Conservation (phyloP, 1,140 invertebrate genomes). For the Pogonomyrmex barbatus region DNA sequence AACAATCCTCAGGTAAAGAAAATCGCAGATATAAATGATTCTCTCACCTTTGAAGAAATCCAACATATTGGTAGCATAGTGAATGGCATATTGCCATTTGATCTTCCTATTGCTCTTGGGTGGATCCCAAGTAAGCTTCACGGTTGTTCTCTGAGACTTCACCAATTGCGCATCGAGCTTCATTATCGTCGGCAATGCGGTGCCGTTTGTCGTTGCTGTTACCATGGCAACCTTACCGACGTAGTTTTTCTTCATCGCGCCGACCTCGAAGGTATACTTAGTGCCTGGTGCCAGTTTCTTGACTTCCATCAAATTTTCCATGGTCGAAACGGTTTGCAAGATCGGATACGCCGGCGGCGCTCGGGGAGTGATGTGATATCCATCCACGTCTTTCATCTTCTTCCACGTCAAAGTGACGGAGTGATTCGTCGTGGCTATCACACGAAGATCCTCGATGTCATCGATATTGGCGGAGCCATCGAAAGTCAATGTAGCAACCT, state of each 20-base stretch:
- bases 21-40: not conserved
- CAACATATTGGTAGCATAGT: slow-evolving; percentile 87
- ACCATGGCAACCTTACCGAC: slow-evolving; percentile 87
- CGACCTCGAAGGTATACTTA: slow-evolving; percentile 88
- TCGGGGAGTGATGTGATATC: slow-evolving; percentile 87
- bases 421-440: slow-evolving; percentile 85
- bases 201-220: slow-evolving; percentile 86
- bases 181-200: slow-evolving; percentile 85
- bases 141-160: slow-evolving; percentile 88
- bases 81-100: slow-evolving; percentile 89
- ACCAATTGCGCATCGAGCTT: slow-evolving; percentile 86
- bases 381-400: slow-evolving; percentile 87
- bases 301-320: slow-evolving; percentile 85
- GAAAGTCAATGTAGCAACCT: slow-evolving; percentile 87
- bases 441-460: slow-evolving; percentile 87
- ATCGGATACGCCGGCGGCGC: slow-evolving; percentile 86
- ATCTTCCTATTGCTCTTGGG: slow-evolving; percentile 86
- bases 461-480: slow-evolving; percentile 89
- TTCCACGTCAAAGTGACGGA: slow-evolving; percentile 88
- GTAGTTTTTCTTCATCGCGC: slow-evolving; percentile 88
- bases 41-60: slow-evolving; percentile 85
- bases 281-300: slow-evolving; percentile 88
- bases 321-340: slow-evolving; percentile 80
- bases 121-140: slow-evolving; percentile 89
- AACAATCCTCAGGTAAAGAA: not conserved